Evolutionary conservation across 1,140 invertebrate species (phyloP), one percentile per base, ranked within the genome.

Genomic region (Sycophaga agraensis): DNA sequence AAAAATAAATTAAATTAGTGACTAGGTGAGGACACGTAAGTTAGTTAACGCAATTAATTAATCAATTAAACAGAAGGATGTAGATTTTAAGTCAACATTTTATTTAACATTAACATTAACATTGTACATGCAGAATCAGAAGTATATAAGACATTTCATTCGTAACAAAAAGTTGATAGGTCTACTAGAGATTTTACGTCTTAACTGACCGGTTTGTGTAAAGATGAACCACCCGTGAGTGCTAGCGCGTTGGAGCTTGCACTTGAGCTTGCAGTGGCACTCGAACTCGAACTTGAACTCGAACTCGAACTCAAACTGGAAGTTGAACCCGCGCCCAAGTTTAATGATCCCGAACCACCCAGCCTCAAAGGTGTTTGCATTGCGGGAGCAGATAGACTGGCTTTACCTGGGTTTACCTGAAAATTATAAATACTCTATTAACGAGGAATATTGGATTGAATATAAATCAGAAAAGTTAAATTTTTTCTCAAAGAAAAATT

Each of bases 141-240:
- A n/a, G n/a, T n/a, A 50, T 22, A 50, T 21, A 35, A 50, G 1
- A 11, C 2, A 22, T 17, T 21, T 35, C 26, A 19, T 14, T 8
- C 3, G 19, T 34, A 39, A 39, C 26, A 39, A 24, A 22, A 39
- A 39, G 7, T 11, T n/a, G 16, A n/a, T n/a, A n/a, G n/a, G n/a
- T n/a, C n/a, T n/a, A n/a, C n/a, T n/a, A 39, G 19, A 24, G 40
- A 40, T 26, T 16, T 28, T 17, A 53, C 34, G 19, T 26, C 21
- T 53, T 40, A 53, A 53, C 50, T 53, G 50, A 53, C 50, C 50
- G 50, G 28, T 40, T 53, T 53, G 14, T 50, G 48, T 7, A 31
- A 14, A 2, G 53, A 14, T 16, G 53, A 45, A 9, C 26, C 53
- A 12, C 39, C 40, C n/a, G n/a, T n/a, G n/a, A n/a, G n/a, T n/a